Evolutionary conservation across 1,140 invertebrate species (phyloP), one percentile per base, ranked within the genome.

Genomic region (Luehdorfia chinensis): DNA sequence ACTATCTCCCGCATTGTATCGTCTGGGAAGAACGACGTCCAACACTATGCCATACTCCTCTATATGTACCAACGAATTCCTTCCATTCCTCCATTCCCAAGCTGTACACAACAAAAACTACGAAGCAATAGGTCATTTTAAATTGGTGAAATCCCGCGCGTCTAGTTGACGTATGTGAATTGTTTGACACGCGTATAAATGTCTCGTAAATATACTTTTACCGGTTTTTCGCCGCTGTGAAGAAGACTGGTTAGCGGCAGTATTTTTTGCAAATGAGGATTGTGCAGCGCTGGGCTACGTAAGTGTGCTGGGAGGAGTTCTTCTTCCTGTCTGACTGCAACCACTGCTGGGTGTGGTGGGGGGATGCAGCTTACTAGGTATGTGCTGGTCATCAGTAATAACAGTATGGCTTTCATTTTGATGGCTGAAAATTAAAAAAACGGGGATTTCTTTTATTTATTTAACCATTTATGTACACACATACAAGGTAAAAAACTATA

Each of bases 161-260:
- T n/a, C n/a, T n/a, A n/a, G n/a, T n/a, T n/a, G n/a, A n/a, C n/a
- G n/a, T n/a, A n/a, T n/a, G n/a, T n/a, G n/a, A n/a, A n/a, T n/a
- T n/a, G n/a, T n/a, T n/a, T n/a, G n/a, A n/a, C n/a, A n/a, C n/a
- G n/a, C n/a, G n/a, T n/a, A n/a, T n/a, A n/a, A n/a, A n/a, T n/a
- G n/a, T n/a, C n/a, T n/a, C n/a, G n/a, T n/a, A n/a, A n/a, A n/a
- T n/a, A n/a, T n/a, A n/a, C n/a, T n/a, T 72, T 73, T 67, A 90
- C 90, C 51, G 84, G 75, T 41, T 79, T 78, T 61, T 91, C 90
- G 30, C 89, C 90, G 8, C 88, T 84, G 27, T 88, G 88, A 30
- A 91, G 84, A 67, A 90, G 84, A 49, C 89, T 90, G 7, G 84
- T 87, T 18, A 88, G 65, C 13, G 89, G 87, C 15, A 91, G 54